A percentile compares a stretch with the other conserved stretches of the same genome.
Evolutionary conservation across 2,797 vertebrate species (phyloP).

Genomic region (Acanthopagrus latus): DNA sequence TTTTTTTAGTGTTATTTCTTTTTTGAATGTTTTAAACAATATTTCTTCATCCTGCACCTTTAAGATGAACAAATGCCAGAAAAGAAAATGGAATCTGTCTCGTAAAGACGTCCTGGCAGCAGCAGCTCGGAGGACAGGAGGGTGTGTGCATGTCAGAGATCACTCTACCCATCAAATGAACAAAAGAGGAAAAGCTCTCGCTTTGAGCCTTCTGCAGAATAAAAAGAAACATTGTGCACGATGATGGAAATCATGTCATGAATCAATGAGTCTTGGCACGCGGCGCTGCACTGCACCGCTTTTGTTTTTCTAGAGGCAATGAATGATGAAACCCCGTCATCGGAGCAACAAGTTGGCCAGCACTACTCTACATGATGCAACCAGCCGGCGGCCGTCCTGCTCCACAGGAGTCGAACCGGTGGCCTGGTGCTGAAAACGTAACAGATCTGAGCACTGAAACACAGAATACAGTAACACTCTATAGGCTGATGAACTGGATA

Average conservation of each 20-base stretch:
- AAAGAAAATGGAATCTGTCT: neutral
- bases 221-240: constrained; percentile 34
- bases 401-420: constrained; percentile 61
- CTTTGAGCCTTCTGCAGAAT: constrained; percentile 41
- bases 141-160: constrained; percentile 62
- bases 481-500: constrained; percentile 72
- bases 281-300: constrained; percentile 24
- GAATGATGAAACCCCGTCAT: constrained; percentile 48
- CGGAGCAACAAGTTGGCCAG: constrained; percentile 32
- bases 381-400: constrained; percentile 37
- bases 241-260: constrained; percentile 52
- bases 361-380: constrained; percentile 35
- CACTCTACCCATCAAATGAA: constrained; percentile 50
- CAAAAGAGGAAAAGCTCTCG: constrained; percentile 13
- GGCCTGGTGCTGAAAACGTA: constrained; percentile 47
- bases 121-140: constrained; percentile 57
- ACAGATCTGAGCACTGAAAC: constrained; percentile 43
- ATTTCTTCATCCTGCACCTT: no score
- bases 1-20: no score
- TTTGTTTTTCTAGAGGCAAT: constrained; percentile 58
- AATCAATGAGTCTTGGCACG: constrained; percentile 47
- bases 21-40: no score
- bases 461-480: constrained; percentile 66
- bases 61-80: neutral
- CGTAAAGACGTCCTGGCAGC: constrained; percentile 24